These are phyloP conservation scores for Anolis apletophallus DNA, from an alignment of 2,797 vertebrate species.

Conservation along the genomic window DNA sequence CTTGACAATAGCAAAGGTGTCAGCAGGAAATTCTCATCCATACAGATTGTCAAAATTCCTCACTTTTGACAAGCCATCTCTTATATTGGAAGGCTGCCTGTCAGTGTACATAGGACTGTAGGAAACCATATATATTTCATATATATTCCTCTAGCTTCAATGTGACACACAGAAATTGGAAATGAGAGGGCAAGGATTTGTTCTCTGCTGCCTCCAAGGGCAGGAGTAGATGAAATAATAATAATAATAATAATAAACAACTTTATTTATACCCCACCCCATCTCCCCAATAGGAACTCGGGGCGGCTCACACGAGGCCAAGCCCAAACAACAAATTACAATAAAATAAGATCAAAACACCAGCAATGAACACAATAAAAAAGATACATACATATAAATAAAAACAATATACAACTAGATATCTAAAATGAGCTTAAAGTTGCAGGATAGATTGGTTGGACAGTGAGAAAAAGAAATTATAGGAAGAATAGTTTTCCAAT, in stretches of 20 bases:
- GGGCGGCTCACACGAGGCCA: too few species aligned
- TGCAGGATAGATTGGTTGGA: not conserved
- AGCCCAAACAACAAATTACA: too few species aligned
- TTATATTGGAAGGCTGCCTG: not conserved
- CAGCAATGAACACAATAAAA: too few species aligned
- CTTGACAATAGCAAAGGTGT: not conserved
- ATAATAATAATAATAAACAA: too few species aligned
- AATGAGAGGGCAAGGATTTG: not conserved
- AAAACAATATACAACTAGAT: too few species aligned
- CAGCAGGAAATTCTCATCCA: not conserved
- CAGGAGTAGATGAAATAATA: too few species aligned
- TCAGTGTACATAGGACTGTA: not conserved
- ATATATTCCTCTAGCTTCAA: not conserved
- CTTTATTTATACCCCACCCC: too few species aligned
- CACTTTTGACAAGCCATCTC: constrained; percentile 8
- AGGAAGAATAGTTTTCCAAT: not conserved
- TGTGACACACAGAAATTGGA: not conserved
- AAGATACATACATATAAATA: too few species aligned
- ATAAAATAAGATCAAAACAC: too few species aligned
- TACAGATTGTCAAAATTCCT: constrained; percentile 2
- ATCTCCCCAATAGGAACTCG: too few species aligned
- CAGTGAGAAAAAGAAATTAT: not conserved
- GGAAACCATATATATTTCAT: not conserved
- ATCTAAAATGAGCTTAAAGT: not conserved
- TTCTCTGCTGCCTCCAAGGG: not conserved